A percentile compares a stretch with the other conserved stretches of the same genome.
Conservation (phyloP, 2,113 vertebrate species). For the Equus quagga region DNA sequence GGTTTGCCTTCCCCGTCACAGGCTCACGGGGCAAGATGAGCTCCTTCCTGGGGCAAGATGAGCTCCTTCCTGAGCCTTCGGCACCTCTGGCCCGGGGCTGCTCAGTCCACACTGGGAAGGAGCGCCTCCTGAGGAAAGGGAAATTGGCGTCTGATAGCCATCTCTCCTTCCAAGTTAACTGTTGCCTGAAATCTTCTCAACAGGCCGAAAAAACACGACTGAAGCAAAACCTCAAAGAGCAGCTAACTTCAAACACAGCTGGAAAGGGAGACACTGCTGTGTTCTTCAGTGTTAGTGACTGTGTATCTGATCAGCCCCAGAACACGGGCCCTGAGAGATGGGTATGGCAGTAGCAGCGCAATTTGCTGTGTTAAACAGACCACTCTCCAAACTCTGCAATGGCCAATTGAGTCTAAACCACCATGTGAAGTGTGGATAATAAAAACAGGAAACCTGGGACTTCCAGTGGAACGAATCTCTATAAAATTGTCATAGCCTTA, state of each 20-base stretch:
- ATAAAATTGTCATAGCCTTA: conserved; percentile 79
- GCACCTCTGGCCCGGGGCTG: neutral
- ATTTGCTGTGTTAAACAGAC: conserved; percentile 34
- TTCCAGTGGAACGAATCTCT: conserved; percentile 75
- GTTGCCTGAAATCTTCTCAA: neutral
- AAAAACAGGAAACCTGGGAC: conserved; percentile 79
- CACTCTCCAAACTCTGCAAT: conserved; percentile 75
- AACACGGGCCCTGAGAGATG: neutral
- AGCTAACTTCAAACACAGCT: neutral
- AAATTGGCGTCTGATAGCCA: neutral
- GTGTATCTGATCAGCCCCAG: neutral
- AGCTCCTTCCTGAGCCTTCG: neutral
- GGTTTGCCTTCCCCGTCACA: neutral
- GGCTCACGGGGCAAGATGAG: neutral
- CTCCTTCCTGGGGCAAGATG: neutral
- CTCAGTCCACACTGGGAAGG: neutral
- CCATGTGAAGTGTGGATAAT: conserved; percentile 77
- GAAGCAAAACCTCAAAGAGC: neutral
- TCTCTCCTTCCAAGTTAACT: neutral
- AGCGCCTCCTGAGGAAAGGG: neutral
- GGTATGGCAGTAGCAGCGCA: conserved; percentile 3
- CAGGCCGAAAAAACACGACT: neutral
- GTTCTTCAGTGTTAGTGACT: neutral
- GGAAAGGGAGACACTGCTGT: neutral
- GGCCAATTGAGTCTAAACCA: conserved; percentile 79